Conservation (phyloP, 2,888 invertebrate species). For the Pterobdella sp. region DNA sequence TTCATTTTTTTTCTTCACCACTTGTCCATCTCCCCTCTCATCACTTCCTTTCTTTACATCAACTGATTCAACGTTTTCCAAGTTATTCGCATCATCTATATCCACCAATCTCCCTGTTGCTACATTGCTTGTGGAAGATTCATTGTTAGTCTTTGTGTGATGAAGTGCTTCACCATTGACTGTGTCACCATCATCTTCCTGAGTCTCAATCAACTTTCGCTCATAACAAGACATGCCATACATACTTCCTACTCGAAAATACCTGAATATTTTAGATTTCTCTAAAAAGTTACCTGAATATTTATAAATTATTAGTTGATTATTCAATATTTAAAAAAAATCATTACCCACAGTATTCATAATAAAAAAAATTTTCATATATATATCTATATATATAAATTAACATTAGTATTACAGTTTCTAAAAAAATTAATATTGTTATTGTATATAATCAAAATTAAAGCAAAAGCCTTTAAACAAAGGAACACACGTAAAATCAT, state of each 20-base stretch:
- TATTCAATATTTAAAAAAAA: no score
- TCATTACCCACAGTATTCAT: no score
- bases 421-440: no score
- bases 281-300: no score
- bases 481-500: constrained; percentile 52
- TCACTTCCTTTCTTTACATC: neutral
- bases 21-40: neutral
- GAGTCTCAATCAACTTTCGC: neutral
- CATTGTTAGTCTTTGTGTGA: no score
- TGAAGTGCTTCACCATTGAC: neutral
- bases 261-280: constrained; percentile 48
- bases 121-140: no score
- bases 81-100: neutral
- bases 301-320: no score
- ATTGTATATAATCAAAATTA: no score
- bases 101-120: neutral
- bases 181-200: neutral
- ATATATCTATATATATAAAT: no score
- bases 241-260: constrained; percentile 49
- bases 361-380: no score
- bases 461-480: no score
- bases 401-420: no score
- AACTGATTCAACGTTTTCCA: neutral
- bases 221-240: constrained; percentile 51
- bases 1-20: neutral